Base-by-base conservation (phyloP, 2,888 invertebrate genomes). In the Scaeva pyrastri region DNA sequence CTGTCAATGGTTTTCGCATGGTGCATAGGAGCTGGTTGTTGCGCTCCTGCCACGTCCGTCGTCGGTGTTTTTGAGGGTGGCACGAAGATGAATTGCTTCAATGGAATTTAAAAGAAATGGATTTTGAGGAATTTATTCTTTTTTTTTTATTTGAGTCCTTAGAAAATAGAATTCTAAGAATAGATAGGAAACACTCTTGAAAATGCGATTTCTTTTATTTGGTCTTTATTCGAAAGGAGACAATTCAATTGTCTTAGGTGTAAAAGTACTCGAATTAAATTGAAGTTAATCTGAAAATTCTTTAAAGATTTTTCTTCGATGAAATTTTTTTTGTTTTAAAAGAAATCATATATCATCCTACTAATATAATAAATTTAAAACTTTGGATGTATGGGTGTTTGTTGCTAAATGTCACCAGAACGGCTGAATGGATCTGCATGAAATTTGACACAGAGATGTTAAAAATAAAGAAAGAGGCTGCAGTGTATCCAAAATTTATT, bases 11-110 rank as follows among this genome's bases (percentile, higher is more conserved):
- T 19, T 1, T 11, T 56, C 16, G 2, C 41, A n/a, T 31, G 31
- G 26, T 23, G 11, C 2, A 16, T 14, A 19, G 52, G 64, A 62
- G 26, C 75, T 26, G 56, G 60, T 39, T 73, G 62, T 26, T 21
- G 19, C 45, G 64, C 45, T 43, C 3, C 39, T 64, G 45, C n/a
- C 71, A 23, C 39, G 45, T 31, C n/a, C n/a, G n/a, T n/a, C n/a
- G n/a, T n/a, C n/a, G n/a, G n/a, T n/a, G n/a, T n/a, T n/a, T 36
- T 39, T n/a, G 14, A 11, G 68, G 68, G 73, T 70, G 64, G 60
- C 39, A 60, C 16, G 39, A 60, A 68, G 70, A 75, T 66, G 66
- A 52, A 84, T 79, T 52, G 56, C 55, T 68, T 60, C 21, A 48
- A 50, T 50, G 48, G 68, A 55, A 78, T 74, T 71, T 36, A 21